Evolutionary conservation across 1,140 invertebrate genomes (phyloP), one percentile per base, ranked within the genome.

Genomic region (Thaumetopoea pityocampa): DNA sequence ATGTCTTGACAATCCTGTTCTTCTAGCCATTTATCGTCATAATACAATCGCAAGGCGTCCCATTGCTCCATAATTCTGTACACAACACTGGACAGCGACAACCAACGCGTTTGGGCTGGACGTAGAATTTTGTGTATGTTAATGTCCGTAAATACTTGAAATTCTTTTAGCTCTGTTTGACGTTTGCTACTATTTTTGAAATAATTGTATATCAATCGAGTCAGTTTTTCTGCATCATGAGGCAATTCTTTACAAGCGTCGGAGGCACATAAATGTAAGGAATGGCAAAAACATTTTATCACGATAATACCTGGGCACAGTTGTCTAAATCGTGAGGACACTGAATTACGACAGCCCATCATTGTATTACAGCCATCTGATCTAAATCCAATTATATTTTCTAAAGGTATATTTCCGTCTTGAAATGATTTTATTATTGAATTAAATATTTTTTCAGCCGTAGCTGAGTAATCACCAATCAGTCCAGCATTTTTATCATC

Each of bases 201-300:
- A 34, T 54, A 68, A 18, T 45, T 45, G 24, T 51, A 66, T 20
- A 72, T 53, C 17, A 67, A 52, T 20, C 63, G 10, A 6, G 50
- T 45, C 11, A 82, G 37, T 11, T 67, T 48, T 51, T 80, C 66
- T 19, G 44, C 58, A 5, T 5, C 22, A 14, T 30, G 6, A 4
- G 74, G 74, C 9, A 83, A 42, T 37, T 29, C 11, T 54, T 74
- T 69, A 24, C 66, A 79, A 3, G 77, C 67, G 22, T 79, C 48
- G 36, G 52, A 67, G 0, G 60, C 65, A 44, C 61, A 69, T 7
- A 78, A 41, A 47, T 74, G 64, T 12, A 71, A 40, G 12, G 62
- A 71, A 41, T 83, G 77, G 37, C 73, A 78, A 5, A 79, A 44
- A 59, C 73, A 85, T 61, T 80, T 82, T 8, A 66, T 42, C 4